Evolutionary conservation across 2,797 vertebrate species (phyloP).

Genomic region (Thalassophryne amazonica): DNA sequence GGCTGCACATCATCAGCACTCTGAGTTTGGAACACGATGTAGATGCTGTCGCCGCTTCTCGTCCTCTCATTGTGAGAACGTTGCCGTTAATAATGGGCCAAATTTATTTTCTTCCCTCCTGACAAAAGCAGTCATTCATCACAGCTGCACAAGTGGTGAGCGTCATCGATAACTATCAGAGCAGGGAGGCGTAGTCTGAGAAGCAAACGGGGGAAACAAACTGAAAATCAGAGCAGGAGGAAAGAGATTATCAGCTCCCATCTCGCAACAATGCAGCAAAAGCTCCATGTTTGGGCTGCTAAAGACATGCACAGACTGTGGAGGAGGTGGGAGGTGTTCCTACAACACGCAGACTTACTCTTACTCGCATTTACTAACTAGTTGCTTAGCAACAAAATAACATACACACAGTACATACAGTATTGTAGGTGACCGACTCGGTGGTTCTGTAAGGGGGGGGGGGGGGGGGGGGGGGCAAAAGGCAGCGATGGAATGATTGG

Average conservation of each 20-base stretch:
- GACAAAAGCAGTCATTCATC: slow-evolving; percentile 54
- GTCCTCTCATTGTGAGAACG: slow-evolving; percentile 12
- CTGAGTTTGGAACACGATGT: slow-evolving; percentile 5
- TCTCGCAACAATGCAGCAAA: slow-evolving; percentile 48
- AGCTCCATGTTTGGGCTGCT: slow-evolving; percentile 53
- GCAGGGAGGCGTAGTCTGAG: slow-evolving; percentile 7
- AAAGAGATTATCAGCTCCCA: slow-evolving; percentile 56
- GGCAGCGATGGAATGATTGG: slow-evolving; percentile 15
- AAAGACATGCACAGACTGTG: slow-evolving; percentile 59
- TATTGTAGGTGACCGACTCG: slow-evolving; percentile 66
- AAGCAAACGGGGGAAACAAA: slow-evolving; percentile 7
- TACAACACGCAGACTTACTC: slow-evolving; percentile 66
- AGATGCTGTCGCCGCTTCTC: slow-evolving; percentile 15
- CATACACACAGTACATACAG: slow-evolving; percentile 67
- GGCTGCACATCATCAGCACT: too few species aligned
- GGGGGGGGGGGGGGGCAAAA: slow-evolving; percentile 37
- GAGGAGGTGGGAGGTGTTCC: slow-evolving; percentile 40
- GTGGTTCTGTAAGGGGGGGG: too few species aligned
- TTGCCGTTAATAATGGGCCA: slow-evolving; percentile 23
- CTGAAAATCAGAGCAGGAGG: slow-evolving; percentile 30
- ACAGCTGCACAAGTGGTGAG: slow-evolving; percentile 21
- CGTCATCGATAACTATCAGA: slow-evolving; percentile 46
- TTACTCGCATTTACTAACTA: slow-evolving; percentile 71
- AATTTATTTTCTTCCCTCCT: slow-evolving; percentile 20
- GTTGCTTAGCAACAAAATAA: slow-evolving; percentile 79